Conservation (phyloP, 2,113 vertebrate genomes). For the Gnathonemus longibarbis region DNA sequence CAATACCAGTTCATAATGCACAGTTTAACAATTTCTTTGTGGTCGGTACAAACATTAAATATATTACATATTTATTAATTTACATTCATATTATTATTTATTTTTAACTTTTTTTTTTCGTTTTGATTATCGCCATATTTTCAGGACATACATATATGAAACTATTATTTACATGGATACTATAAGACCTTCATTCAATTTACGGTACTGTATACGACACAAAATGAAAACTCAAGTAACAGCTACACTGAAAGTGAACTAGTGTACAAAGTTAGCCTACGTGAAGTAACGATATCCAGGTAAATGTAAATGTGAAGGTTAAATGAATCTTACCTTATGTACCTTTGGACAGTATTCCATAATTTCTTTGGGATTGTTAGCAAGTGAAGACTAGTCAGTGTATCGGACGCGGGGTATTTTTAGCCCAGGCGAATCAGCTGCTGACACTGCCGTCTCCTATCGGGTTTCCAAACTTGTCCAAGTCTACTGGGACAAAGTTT, state of each 20-base stretch:
- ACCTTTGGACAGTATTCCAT: conserved; percentile 43
- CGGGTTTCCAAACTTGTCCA: conserved; percentile 64
- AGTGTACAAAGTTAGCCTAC: neutral
- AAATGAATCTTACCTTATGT: conserved; percentile 45
- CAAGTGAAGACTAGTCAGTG: conserved; percentile 33
- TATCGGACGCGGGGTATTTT: conserved; percentile 77
- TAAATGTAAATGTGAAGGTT: neutral
- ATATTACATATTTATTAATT: neutral
- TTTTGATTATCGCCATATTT: neutral
- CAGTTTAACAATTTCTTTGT: neutral
- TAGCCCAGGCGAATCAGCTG: conserved; percentile 80
- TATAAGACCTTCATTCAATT: neutral
- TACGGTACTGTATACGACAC: neutral
- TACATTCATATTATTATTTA: neutral
- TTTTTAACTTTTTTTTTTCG: neutral
- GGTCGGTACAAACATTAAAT: neutral
- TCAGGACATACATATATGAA: neutral
- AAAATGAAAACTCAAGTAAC: neutral
- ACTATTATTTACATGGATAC: neutral
- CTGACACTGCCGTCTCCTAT: conserved; percentile 65
- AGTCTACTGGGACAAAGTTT: conserved; percentile 25
- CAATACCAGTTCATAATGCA: neutral
- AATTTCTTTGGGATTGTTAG: conserved; percentile 43
- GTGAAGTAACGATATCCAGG: neutral
- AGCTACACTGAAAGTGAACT: neutral